Evolutionary conservation across 1,140 invertebrate genomes (phyloP).

Genomic region (Teleopsis dalmanni): DNA sequence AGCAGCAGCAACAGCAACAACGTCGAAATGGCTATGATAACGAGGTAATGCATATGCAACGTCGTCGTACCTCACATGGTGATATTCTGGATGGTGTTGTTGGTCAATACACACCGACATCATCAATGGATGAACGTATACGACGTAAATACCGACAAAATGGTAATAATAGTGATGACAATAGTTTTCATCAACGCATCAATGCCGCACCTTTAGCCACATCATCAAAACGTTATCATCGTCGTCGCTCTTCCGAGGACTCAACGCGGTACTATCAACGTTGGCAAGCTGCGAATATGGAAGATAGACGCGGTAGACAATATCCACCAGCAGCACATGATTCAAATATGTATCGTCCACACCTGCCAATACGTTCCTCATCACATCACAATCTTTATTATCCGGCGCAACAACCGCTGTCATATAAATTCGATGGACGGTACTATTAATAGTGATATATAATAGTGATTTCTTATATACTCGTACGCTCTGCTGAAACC

Average conservation of each 20-base stretch:
- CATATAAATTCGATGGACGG: constrained; percentile 36
- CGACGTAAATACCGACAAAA: constrained; percentile 19
- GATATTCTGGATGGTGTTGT: constrained; percentile 8
- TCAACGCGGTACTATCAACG: constrained; percentile 33
- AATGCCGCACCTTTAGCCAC: neutral
- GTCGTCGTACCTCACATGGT: constrained; percentile 24
- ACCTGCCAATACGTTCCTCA: constrained; percentile 41
- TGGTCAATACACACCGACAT: constrained; percentile 21
- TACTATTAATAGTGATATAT: constrained; percentile 17
- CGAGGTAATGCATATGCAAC: constrained; percentile 18
- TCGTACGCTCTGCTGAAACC: too few species aligned
- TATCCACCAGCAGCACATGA: constrained; percentile 41
- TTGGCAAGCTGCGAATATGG: constrained; percentile 39
- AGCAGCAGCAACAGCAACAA: constrained; percentile 20
- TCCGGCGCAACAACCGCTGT: constrained; percentile 24
- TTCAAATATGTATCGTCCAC: constrained; percentile 11
- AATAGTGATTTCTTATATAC: too few species aligned
- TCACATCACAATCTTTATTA: constrained; percentile 50
- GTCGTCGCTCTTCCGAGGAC: constrained; percentile 36
- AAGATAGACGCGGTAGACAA: constrained; percentile 39
- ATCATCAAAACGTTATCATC: constrained; percentile 31
- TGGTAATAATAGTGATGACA: constrained; percentile 28
- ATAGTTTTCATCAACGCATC: constrained; percentile 25
- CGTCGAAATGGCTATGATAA: constrained; percentile 23
- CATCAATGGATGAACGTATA: constrained; percentile 31